Base-by-base conservation (phyloP, 2,113 vertebrate species). In the Oncorhynchus keta region DNA sequence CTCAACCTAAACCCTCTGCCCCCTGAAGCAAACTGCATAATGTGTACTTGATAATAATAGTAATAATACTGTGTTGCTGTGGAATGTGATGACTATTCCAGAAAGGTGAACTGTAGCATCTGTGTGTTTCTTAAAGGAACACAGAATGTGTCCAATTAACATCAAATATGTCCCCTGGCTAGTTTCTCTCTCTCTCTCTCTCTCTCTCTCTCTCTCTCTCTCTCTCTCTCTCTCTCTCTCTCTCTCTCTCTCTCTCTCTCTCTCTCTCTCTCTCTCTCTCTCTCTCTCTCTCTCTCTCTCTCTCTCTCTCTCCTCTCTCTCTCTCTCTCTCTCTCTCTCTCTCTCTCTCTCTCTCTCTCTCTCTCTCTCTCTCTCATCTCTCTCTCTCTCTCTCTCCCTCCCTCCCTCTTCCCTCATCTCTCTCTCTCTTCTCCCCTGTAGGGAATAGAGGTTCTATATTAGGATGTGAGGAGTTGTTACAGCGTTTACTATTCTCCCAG, bases 71-170 rank as follows among this genome's bases (percentile, higher is more conserved):
- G 39, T 11, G 8, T 45, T 45, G 39, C 39, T 45, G 39, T 45
- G 39, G 39, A 45, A 45, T 70, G 74, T 79, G 26, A 83, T 81
- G 82, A 82, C 84, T 20, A 84, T 68, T 73, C 59, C 6, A 62
- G 32, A 20, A 81, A 61, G 61, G 26, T 77, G 39, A 45, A 45
- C 77, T 84, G 82, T 86, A 66, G 64, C 22, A 24, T 83, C 81
- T 86, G 75, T 57, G 78, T 84, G 84, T 86, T 77, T 81, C 72
- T 79, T 77, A 83, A 74, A 88, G 84, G 83, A 88, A 79, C 81
- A 83, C 80, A 77, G 66, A 88, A 82, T 77, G 30, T 77, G 73
- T 71, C 86, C 91, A 91, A 85, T 89, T 88, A 90, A 89, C 86
- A 79, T 74, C 78, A 81, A 87, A 81, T 79, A 79, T 72, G 80